Evolutionary conservation across 2,113 vertebrate genomes (phyloP), one percentile per base, ranked within the genome.

Genomic region (Glaucomys volans): DNA sequence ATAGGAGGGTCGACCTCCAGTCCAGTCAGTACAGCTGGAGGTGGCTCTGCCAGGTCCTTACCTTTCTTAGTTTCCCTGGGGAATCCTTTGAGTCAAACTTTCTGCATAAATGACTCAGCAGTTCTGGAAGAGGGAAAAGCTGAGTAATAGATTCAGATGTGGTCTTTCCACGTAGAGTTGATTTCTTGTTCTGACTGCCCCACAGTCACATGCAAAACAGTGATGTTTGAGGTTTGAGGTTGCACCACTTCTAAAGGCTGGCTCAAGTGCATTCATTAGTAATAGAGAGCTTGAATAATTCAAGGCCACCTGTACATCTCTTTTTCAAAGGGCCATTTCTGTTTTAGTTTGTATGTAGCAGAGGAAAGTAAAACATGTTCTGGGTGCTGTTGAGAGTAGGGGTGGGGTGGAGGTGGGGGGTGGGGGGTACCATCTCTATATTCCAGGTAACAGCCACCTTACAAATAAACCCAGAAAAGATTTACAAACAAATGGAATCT

Each of bases 271-370:
- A 98, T 98, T 98, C 98, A 99, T 99, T 98, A 98, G 92, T 99
- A 98, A 98, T 98, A 95, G 97, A 92, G 86, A 96, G 77, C 74
- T 72, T 99, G 90, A 98, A 99, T 99, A 98, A 98, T 99, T 99
- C 95, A 99, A 97, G 85, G 87, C 26, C 87, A 95, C 52, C 72
- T 80, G 91, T 96, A 97, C 87, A 88, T 98, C 97, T 97, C 94
- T 95, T 42, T 98, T 98, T 98, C 98, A 97, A 97, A 97, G 95
- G 54, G 72, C 8, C 92, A 91, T 96, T 96, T 98, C 87, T 47
- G 5, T 77, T 86, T 88, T 88, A 79, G 91, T 86, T 97, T 17
- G 1, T 59, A n/a, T 30, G 30, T 72, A 42, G 20, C 69, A 72
- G 77, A 92, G 72, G 66, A n/a, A 87, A 71, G 67, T 37, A 24